These are phyloP conservation scores for Petroica traversi DNA, from an alignment of 2,113 vertebrate species.

Conservation along the genomic window DNA sequence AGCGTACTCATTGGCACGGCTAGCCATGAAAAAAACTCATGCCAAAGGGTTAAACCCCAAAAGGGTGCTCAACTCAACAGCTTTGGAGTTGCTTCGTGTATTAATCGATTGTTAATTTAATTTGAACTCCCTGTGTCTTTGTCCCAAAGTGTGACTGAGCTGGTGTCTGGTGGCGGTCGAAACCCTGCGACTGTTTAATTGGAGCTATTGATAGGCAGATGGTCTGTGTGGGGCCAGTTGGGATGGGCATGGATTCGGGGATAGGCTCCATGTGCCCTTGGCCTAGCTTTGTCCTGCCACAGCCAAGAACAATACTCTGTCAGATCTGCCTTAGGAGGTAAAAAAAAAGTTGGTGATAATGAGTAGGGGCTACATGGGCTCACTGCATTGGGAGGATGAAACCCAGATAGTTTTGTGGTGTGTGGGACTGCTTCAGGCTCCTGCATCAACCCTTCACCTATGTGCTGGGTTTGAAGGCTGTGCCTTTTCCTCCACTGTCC, in stretches of 20 bases:
- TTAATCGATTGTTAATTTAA: conserved; percentile 45
- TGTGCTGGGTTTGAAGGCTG: background rate
- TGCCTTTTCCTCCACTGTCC: background rate
- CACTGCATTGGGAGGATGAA: background rate
- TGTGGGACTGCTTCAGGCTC: background rate
- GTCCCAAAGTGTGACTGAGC: background rate
- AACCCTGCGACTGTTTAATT: background rate
- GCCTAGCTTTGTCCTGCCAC: background rate
- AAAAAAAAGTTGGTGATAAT: background rate
- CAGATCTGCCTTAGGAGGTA: background rate
- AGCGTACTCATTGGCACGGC: background rate
- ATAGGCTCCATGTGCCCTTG: background rate
- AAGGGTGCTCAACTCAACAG: background rate
- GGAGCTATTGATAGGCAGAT: conserved; percentile 26
- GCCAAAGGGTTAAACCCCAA: background rate
- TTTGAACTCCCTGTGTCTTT: background rate
- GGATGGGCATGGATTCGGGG: background rate
- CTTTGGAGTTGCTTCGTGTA: background rate
- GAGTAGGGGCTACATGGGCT: background rate
- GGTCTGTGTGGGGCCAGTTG: background rate
- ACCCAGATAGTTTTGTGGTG: background rate
- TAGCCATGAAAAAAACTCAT: background rate
- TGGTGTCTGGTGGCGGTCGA: background rate
- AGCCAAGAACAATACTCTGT: background rate
- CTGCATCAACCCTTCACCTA: background rate